Evolutionary conservation across 30 jellyfish, hydroid and myxozoan species (phyloP), one percentile per base, ranked within the genome.

Genomic region (Rhopilema esculentum): DNA sequence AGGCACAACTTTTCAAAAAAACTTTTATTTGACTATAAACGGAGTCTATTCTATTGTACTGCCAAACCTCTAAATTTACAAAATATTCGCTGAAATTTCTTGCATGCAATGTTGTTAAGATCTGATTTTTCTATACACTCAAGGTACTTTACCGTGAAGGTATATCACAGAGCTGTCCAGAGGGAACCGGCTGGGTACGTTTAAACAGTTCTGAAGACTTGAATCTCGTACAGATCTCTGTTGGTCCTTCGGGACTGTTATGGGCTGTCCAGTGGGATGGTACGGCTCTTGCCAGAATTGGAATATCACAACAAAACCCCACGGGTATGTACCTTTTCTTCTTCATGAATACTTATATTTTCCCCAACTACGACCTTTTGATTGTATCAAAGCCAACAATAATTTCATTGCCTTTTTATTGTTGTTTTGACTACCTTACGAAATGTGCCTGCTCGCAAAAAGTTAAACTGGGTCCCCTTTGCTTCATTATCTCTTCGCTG

Each of bases 201-300:
- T 31, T 94, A 0, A 91, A 89, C n/a, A 49, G 89, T 12, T 22
- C 78, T 67, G 97, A 89, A 25, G 97, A 80, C 27, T 49, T 85
- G 53, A 94, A 94, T 69, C 80, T 94, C 1, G 83, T 88, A 8
- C 99, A 89, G 61, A 66, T 94, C 49, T 77, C 97, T 20, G 99
- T 82, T 49, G 93, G 97, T n/a, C 95, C 99, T 68, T 65, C 90
- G 28, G 99, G 99, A 20, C 72, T 72, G 62, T 78, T 94, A 18
- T 94, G 99, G 99, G 99, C 88, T 15, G 67, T 91, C 22, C 91
- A 97, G 27, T 94, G 99, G 99, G 97, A 94, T 82, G 99, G 99
- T 0, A 63, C 74, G 16, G 89, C 92, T 12, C 88, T 89, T 51
- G 97, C 53, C 8, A 85, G 99, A 4, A 24, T n/a, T 49, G 99